phyloP scores from a whole-genome alignment of 2,888 invertebrate genomes.

The Leucozona laternaria region DNA sequence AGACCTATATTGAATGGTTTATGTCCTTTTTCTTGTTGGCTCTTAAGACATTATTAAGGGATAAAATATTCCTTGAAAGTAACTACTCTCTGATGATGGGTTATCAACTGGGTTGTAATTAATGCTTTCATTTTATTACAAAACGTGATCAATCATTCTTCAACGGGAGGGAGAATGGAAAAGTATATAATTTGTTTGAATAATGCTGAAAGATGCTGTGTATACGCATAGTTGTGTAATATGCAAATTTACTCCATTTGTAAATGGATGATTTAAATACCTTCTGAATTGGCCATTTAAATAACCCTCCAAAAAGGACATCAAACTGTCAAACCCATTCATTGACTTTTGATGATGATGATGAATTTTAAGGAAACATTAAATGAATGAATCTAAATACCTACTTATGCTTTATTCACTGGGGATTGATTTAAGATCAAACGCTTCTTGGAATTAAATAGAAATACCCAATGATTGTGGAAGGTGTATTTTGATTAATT shows the following conservation, averaged over 20 bases:
- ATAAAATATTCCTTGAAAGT: neutral
- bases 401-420: neutral
- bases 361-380: neutral
- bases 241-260: slow-evolving; percentile 5
- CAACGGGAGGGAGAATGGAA: neutral
- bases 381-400: neutral
- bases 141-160: slow-evolving; percentile 14
- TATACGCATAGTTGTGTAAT: no score
- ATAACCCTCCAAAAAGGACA: neutral
- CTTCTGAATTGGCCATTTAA: neutral
- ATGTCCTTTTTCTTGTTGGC: neutral
- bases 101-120: neutral
- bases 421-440: neutral
- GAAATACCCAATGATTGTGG: no score
- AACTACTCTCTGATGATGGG: neutral
- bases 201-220: slow-evolving; percentile 6
- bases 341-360: neutral
- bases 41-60: neutral
- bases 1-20: neutral
- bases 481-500: no score
- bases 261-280: neutral
- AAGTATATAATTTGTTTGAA: neutral
- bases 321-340: slow-evolving; percentile 6
- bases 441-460: neutral
- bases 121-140: slow-evolving; percentile 2